Base-by-base conservation (phyloP, 1,140 invertebrate genomes). In the Hydropsyche tenuis region DNA sequence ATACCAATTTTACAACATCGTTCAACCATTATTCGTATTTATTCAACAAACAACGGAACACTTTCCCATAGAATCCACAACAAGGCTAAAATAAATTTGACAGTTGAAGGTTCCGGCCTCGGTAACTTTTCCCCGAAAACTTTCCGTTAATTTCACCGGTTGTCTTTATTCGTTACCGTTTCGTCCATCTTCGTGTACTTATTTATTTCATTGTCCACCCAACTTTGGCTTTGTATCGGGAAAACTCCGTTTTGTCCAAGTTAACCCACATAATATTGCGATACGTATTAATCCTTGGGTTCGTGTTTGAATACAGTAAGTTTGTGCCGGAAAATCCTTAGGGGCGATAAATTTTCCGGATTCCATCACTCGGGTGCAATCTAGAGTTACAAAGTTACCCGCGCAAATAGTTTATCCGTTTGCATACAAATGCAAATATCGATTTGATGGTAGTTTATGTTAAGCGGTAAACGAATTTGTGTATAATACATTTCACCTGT, bases 81-180 rank as follows among this genome's bases (percentile, higher is more conserved):
- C 30, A 37, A 37, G 3, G 30, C 30, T 37, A 37, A 37, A 60
- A 25, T 23, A 60, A 60, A 23, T 60, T 60, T 25, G 56, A 60
- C 56, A 60, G 56, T 14, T 60, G 56, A 60, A 60, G 56, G 56
- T 25, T 60, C 20, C 22, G 23, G 22, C 23, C 11, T 25, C 9
- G 1, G 56, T 14, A 60, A 60, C 56, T 60, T 60, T n/a, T 16
- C 56, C 1, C 7, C 12, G 23, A 23, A 27, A 60, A 60, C 6
- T 60, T 60, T 60, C 23, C 22, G 22, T 14, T 27, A 60, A 60
- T 25, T 60, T 60, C 22, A 18, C 51, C 18, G 20, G 56, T 23
- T 60, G 56, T 60, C 56, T 60, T 25, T 60, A 12, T 20, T 20
- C 23, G 22, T 60, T 60, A 60, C 7, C 56, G 20, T 3, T 48